A percentile compares a stretch with the other conserved stretches of the same genome.
These are phyloP conservation scores for Pomatostomus ruficeps DNA, from an alignment of 2,113 vertebrate species.

Conservation along the genomic window DNA sequence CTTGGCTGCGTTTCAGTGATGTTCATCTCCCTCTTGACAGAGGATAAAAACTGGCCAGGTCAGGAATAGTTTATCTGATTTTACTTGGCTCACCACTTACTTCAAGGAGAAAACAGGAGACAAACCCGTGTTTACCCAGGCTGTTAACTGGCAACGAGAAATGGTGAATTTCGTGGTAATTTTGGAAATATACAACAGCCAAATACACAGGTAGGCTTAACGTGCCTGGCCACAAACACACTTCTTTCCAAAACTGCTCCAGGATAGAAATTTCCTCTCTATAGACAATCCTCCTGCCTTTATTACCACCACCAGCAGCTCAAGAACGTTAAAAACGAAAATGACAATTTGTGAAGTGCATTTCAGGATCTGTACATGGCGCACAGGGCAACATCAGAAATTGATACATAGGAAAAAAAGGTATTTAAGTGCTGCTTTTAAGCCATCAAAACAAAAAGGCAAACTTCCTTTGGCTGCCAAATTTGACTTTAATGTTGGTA, in stretches of 20 bases:
- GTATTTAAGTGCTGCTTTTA: background rate
- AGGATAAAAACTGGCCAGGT: background rate
- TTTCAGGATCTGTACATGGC: background rate
- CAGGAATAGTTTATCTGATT: background rate
- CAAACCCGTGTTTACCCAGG: background rate
- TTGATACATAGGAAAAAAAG: rapidly evolving
- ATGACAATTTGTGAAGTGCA: background rate
- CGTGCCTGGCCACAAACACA: background rate
- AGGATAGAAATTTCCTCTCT: background rate
- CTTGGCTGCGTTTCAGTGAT: background rate
- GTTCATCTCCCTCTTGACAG: background rate
- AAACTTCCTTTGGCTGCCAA: background rate
- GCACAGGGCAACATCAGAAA: background rate
- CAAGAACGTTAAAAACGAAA: background rate
- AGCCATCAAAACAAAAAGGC: background rate
- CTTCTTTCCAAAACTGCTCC: background rate
- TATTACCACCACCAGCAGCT: background rate
- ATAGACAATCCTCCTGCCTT: background rate
- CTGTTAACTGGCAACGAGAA: background rate
- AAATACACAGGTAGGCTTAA: background rate
- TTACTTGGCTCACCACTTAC: background rate
- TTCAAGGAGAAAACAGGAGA: background rate
- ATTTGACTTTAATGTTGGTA: rapidly evolving
- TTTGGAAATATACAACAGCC: background rate
- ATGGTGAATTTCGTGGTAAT: background rate